Evolutionary conservation across 2,888 invertebrate genomes (phyloP).

Genomic region (Drosophila engyochracea): DNA sequence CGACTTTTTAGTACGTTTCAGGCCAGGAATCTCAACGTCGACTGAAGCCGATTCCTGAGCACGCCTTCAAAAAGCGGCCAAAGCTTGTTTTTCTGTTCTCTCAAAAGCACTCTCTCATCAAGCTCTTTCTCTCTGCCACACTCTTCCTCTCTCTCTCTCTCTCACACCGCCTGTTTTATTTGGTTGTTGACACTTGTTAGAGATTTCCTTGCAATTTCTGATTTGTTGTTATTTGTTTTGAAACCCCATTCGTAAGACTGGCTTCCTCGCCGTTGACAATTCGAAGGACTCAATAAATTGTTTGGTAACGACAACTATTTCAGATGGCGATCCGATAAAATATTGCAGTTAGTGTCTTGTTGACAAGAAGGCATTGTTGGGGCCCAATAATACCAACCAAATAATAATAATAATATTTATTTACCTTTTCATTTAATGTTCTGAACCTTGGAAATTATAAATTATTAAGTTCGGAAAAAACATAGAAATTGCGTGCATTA

Average conservation of each 20-base stretch:
- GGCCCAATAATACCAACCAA: neutral
- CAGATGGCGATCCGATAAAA: conserved; percentile 55
- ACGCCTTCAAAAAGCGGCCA: conserved; percentile 36
- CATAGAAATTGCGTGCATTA: neutral
- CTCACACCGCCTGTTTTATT: conserved; percentile 11
- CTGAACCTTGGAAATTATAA: neutral
- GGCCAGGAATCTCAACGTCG: conserved; percentile 72
- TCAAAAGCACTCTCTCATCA: conserved; percentile 29
- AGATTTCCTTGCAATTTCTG: conserved; percentile 53
- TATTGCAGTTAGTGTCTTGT: conserved; percentile 10
- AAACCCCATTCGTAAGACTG: conserved; percentile 13
- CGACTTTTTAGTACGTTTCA: conserved; percentile 48
- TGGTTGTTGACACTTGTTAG: conserved; percentile 71
- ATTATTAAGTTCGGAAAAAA: too few species aligned
- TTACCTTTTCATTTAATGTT: neutral
- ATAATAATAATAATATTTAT: neutral
- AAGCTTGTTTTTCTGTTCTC: conserved; percentile 26
- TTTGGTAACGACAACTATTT: conserved; percentile 42
- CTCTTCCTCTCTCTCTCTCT: conserved; percentile 9
- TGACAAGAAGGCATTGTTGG: neutral
- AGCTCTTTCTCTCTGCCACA: conserved; percentile 37
- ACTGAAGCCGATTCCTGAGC: conserved; percentile 52
- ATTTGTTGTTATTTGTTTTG: conserved; percentile 37
- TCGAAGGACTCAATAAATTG: conserved; percentile 63
- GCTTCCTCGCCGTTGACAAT: conserved; percentile 17